Percentiles rank a stretch among this genome's conserved stretches.
Evolutionary conservation across 2,797 vertebrate genomes (phyloP).

Genomic region (Syncerus caffer): DNA sequence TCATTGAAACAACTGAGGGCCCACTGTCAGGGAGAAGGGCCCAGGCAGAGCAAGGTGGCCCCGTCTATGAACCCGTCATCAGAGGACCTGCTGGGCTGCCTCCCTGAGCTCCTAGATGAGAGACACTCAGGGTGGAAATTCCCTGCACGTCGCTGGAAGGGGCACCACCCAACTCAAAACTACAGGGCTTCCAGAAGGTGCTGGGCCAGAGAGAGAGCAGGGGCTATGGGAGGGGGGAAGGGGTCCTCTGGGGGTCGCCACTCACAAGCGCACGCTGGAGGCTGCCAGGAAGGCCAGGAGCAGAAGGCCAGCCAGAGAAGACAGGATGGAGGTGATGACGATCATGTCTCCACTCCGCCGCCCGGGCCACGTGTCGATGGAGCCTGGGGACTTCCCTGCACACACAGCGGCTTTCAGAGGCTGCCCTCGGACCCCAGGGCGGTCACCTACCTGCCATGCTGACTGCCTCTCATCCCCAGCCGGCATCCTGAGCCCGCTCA

Average conservation of each 20-base stretch:
- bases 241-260: rapidly evolving
- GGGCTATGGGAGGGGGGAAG: neutral
- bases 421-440: neutral
- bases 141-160: neutral
- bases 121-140: neutral
- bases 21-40: neutral
- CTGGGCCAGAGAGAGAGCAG: neutral
- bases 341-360: slow-evolving; percentile 68
- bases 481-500: neutral
- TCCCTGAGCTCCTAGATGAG: neutral
- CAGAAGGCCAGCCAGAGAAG: slow-evolving; percentile 73
- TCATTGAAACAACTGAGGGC: neutral
- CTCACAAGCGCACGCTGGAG: slow-evolving; percentile 66
- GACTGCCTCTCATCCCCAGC: neutral
- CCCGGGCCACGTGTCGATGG: slow-evolving; percentile 62
- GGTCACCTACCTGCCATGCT: neutral
- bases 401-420: neutral
- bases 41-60: rapidly evolving
- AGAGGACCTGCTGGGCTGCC: neutral
- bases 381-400: slow-evolving; percentile 49
- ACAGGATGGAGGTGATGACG: slow-evolving; percentile 79
- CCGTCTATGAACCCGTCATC: neutral
- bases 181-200: neutral
- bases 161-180: neutral
- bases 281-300: slow-evolving; percentile 64